These are phyloP conservation scores for Papilio aristodemus DNA, from an alignment of 1,140 invertebrate genomes.

Conservation along the genomic window DNA sequence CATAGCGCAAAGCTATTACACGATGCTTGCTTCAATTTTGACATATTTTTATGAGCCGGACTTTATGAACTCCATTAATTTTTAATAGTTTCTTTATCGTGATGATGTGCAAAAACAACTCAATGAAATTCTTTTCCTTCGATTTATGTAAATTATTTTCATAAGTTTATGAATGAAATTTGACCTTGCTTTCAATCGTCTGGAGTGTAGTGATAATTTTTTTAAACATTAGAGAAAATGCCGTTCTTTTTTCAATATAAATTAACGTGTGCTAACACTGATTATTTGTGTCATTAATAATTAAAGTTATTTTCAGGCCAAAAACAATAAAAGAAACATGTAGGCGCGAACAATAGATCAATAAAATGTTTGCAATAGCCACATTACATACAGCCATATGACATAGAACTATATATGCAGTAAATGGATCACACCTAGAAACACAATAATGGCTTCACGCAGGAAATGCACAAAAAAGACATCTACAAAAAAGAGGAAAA, in stretches of 20 bases:
- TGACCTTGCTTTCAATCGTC: slow-evolving; percentile 30
- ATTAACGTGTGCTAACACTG: background rate
- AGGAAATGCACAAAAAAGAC: slow-evolving; percentile 36
- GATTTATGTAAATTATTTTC: slow-evolving; percentile 28
- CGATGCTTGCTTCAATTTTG: slow-evolving; percentile 27
- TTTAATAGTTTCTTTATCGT: slow-evolving; percentile 24
- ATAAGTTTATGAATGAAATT: slow-evolving; percentile 32
- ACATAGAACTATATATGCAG: slow-evolving; percentile 54
- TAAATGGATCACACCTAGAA: slow-evolving; percentile 70
- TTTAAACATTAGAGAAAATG: background rate
- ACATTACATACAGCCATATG: slow-evolving; percentile 54
- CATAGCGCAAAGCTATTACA: slow-evolving; percentile 31
- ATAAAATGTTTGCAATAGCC: slow-evolving; percentile 61
- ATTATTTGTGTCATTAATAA: background rate
- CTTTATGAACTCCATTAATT: slow-evolving; percentile 29
- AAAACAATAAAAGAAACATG: slow-evolving; percentile 56
- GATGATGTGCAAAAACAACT: slow-evolving; percentile 21
- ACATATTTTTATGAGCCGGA: slow-evolving; percentile 34
- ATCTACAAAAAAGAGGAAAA: slow-evolving; percentile 39
- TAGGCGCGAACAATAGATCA: slow-evolving; percentile 55
- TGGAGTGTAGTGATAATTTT: slow-evolving; percentile 20
- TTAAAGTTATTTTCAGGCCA: slow-evolving; percentile 49
- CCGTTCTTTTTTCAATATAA: background rate
- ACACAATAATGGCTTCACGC: slow-evolving; percentile 58
- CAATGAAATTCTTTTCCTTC: slow-evolving; percentile 22